Evolutionary conservation across 2,797 vertebrate genomes (phyloP).

Genomic region (Ceryle rudis): DNA sequence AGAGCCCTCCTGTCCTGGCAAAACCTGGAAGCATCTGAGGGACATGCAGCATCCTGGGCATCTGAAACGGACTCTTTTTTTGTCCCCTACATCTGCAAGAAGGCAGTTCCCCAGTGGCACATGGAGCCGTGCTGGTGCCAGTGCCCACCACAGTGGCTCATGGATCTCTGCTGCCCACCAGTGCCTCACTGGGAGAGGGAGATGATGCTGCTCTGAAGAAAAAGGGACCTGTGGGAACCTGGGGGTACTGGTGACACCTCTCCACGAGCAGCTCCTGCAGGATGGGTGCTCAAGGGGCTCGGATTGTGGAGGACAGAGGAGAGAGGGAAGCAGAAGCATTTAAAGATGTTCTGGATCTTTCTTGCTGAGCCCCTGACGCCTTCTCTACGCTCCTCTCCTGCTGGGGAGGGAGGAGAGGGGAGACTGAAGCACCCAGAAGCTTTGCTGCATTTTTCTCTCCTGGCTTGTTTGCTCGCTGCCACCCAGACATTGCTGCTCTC

Average conservation of each 20-base stretch:
- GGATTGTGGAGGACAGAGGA: neutral
- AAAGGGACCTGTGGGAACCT: neutral
- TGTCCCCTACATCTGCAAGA: neutral
- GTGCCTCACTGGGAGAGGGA: neutral
- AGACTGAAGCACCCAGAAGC: neutral
- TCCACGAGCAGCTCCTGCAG: neutral
- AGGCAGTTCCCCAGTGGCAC: rapidly evolving
- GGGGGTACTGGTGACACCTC: rapidly evolving
- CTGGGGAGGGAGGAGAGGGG: neutral
- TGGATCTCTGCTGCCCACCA: rapidly evolving
- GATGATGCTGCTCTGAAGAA: neutral
- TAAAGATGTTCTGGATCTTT: neutral
- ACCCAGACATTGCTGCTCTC: rapidly evolving
- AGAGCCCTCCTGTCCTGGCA: neutral
- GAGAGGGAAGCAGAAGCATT: neutral
- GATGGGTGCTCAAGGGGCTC: neutral
- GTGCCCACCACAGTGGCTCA: neutral
- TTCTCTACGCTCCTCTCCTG: neutral
- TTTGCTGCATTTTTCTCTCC: neutral
- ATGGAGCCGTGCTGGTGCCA: rapidly evolving
- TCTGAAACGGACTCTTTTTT: neutral
- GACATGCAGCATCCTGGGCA: rapidly evolving
- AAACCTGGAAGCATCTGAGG: neutral
- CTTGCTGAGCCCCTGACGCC: rapidly evolving
- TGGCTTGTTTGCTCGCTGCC: neutral